These are phyloP conservation scores for Camponotus pennsylvanicus DNA, from an alignment of 1,140 invertebrate genomes.

Conservation along the genomic window DNA sequence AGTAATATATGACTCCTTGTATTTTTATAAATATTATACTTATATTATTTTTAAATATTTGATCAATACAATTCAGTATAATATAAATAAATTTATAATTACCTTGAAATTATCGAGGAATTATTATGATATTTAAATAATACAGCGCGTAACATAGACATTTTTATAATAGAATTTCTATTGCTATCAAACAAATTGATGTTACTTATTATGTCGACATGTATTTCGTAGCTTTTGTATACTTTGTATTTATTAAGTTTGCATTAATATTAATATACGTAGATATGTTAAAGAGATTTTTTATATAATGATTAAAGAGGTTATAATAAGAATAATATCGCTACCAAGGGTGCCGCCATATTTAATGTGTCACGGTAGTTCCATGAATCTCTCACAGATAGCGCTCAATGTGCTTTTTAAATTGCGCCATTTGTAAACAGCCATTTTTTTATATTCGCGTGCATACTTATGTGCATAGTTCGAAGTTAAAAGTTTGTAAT, in stretches of 20 bases:
- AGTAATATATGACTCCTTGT: background rate
- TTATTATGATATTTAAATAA: constrained; percentile 58
- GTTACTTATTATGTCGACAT: background rate
- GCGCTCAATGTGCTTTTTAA: background rate
- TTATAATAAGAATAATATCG: constrained; percentile 52
- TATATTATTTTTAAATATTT: background rate
- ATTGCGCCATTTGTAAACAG: background rate
- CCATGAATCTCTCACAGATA: constrained; percentile 1
- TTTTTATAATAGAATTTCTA: constrained; percentile 53
- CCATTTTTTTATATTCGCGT: background rate
- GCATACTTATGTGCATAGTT: background rate
- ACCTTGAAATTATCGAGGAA: constrained; percentile 58
- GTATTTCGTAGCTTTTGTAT: background rate
- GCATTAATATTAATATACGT: background rate
- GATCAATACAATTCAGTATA: background rate
- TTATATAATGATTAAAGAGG: background rate
- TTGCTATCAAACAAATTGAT: background rate
- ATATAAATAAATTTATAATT: constrained; percentile 34
- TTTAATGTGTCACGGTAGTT: background rate
- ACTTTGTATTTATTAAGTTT: background rate
- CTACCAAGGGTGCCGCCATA: constrained; percentile 52
- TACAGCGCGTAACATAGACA: constrained; percentile 70
- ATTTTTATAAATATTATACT: background rate
- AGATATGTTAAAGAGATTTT: background rate
- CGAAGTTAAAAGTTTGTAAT: background rate